phyloP scores from a whole-genome alignment of 2,888 invertebrate genomes.

The Drosophila parthenogenetica region DNA sequence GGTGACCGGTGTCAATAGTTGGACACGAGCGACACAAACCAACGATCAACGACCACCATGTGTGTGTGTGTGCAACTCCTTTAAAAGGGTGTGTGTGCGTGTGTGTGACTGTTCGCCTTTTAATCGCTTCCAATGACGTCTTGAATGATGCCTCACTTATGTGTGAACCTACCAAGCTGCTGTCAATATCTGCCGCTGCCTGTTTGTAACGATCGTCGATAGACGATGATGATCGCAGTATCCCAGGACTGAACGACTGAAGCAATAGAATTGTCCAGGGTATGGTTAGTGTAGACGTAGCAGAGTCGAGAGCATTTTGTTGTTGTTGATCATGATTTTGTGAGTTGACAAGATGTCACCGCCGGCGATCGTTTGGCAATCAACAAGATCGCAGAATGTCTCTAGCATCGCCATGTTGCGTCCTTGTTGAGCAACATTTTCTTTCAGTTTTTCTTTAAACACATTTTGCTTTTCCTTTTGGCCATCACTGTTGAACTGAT shows the following conservation, averaged over 20 bases:
- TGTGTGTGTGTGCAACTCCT: conserved; percentile 56
- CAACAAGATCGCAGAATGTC: conserved; percentile 57
- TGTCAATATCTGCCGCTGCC: conserved; percentile 75
- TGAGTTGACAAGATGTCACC: conserved; percentile 80
- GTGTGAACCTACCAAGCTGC: conserved; percentile 78
- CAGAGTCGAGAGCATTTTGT: not conserved
- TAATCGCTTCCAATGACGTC: conserved; percentile 75
- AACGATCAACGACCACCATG: conserved; percentile 35
- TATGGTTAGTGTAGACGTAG: conserved; percentile 5
- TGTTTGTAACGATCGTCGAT: conserved; percentile 76
- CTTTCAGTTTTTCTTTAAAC: conserved; percentile 42
- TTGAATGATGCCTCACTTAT: conserved; percentile 79
- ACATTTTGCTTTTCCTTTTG: conserved; percentile 63
- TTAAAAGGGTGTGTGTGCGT: conserved; percentile 61
- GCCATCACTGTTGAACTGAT: conserved; percentile 56
- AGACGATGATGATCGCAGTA: conserved; percentile 66
- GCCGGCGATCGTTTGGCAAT: conserved; percentile 60
- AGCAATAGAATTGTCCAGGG: conserved; percentile 71
- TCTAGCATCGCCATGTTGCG: conserved; percentile 69
- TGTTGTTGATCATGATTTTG: conserved; percentile 78
- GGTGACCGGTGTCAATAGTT: conserved; percentile 51
- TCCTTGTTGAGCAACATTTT: conserved; percentile 77
- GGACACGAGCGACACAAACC: conserved; percentile 38
- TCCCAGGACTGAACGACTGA: conserved; percentile 14
- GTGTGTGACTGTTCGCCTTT: conserved; percentile 58